Base-by-base conservation (phyloP, 2,113 vertebrate genomes). In the Cercocebus atys region DNA sequence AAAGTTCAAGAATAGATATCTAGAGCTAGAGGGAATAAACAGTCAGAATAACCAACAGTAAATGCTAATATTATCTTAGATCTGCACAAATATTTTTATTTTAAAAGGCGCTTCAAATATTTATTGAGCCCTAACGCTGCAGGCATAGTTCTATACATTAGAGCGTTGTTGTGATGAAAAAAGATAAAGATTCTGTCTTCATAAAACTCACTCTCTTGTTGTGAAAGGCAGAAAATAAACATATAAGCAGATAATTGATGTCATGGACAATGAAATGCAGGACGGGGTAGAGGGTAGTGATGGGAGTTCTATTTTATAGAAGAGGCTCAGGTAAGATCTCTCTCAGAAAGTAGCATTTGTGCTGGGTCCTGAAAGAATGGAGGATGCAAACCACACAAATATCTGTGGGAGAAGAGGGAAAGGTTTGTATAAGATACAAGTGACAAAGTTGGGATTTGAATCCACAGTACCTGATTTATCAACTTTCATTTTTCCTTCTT, bases 61-160 rank as follows among this genome's bases (percentile, higher is more conserved):
- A 66, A 59, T 68, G 38, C 38, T 73, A 66, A 50, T 27, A 79
- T 12, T 91, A 23, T 73, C 43, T 73, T 64, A 75, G 45, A 75
- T 73, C 11, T 81, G 30, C 35, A 57, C 13, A 75, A 93, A 86
- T 6, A 79, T 38, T 72, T 85, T 73, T 85, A 75, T 35, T 95
- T 89, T 84, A 84, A 59, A 96, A 92, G 55, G 12, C 20, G 66
- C 22, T 88, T 89, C 88, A 85, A 96, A 76, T 68, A 92, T 68
- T 80, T 88, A 88, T 57, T 40, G 18, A 66, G 27, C 38, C 55
- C 35, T 35, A 75, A 32, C 43, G 88, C 6, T 80, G 43, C 2
- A 90, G 80, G 10, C 45, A 73, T 22, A 70, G 45, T 66, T 76
- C 10, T 88, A 64, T 64, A 32, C 6, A 40, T 8, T 8, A 55